Evolutionary conservation across 2,888 invertebrate species (phyloP).

Genomic region (Falcaria lacertinaria): DNA sequence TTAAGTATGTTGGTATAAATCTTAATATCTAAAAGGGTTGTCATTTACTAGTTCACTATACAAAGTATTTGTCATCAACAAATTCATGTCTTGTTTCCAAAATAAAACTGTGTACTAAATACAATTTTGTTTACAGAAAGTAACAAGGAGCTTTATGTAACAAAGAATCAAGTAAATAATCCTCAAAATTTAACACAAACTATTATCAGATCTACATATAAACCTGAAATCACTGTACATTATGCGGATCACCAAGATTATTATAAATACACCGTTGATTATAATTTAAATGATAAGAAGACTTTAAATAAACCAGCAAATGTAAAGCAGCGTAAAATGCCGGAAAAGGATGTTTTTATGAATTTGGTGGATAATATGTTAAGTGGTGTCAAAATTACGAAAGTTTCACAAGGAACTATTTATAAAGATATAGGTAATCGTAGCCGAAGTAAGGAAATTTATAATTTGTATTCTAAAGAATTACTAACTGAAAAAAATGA

Average conservation of each 20-base stretch:
- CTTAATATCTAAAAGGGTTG: too few relatives aligned
- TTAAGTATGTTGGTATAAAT: too few relatives aligned
- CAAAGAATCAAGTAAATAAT: background rate
- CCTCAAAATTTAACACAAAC: background rate
- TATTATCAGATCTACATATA: background rate
- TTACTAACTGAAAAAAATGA: background rate
- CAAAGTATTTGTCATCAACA: too few relatives aligned
- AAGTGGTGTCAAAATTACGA: background rate
- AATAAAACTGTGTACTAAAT: too few relatives aligned
- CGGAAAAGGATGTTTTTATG: background rate
- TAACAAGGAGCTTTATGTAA: background rate
- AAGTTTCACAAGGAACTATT: background rate
- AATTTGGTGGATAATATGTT: constrained; percentile 3
- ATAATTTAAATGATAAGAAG: background rate
- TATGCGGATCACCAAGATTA: background rate
- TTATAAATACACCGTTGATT: background rate
- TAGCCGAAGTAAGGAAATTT: background rate
- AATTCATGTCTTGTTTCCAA: too few relatives aligned
- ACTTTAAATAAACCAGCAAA: too few relatives aligned
- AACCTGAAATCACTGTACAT: background rate
- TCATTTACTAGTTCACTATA: too few relatives aligned
- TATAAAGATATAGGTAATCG: background rate
- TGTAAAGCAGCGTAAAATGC: background rate
- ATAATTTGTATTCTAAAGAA: background rate
- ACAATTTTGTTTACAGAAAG: background rate